Conservation (phyloP, 2,797 vertebrate genomes). For the Chelonia mydas region DNA sequence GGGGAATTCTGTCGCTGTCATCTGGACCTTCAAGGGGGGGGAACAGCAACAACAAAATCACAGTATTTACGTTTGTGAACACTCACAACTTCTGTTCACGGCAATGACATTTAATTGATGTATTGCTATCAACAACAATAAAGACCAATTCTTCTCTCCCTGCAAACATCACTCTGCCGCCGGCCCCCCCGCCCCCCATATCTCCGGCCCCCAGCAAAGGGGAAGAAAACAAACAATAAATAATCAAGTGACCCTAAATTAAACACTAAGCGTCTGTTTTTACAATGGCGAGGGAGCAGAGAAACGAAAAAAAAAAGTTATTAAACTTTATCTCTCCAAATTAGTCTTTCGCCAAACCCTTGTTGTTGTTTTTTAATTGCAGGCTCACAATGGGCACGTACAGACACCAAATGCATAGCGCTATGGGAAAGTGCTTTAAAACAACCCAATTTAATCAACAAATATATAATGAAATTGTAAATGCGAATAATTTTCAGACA, state of each 20-base stretch:
- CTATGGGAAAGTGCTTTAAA: slow-evolving; percentile 25
- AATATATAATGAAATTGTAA: slow-evolving; percentile 52
- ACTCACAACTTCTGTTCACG: slow-evolving; percentile 74
- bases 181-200: slow-evolving; percentile 59
- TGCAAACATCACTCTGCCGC: slow-evolving; percentile 57
- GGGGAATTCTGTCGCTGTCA: slow-evolving; percentile 62
- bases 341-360: slow-evolving; percentile 40
- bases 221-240: slow-evolving; percentile 82
- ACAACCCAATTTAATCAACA: slow-evolving; percentile 9
- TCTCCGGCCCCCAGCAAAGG: slow-evolving; percentile 62
- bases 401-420: slow-evolving; percentile 33
- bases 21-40: slow-evolving; percentile 44
- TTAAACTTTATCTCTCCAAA: slow-evolving; percentile 66
- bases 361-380: slow-evolving; percentile 59
- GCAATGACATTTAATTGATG: slow-evolving; percentile 81
- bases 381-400: slow-evolving; percentile 36
- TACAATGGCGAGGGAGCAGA: slow-evolving; percentile 27
- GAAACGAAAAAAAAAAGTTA: slow-evolving; percentile 77
- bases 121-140: slow-evolving; percentile 78
- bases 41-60: background rate
- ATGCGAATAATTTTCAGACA: slow-evolving; percentile 53
- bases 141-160: slow-evolving; percentile 76
- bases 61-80: slow-evolving; percentile 66
- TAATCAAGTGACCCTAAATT: slow-evolving; percentile 60
- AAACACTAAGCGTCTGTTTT: slow-evolving; percentile 45